Evolutionary conservation across 1,140 invertebrate species (phyloP), one percentile per base, ranked within the genome.

Genomic region (Battus philenor): DNA sequence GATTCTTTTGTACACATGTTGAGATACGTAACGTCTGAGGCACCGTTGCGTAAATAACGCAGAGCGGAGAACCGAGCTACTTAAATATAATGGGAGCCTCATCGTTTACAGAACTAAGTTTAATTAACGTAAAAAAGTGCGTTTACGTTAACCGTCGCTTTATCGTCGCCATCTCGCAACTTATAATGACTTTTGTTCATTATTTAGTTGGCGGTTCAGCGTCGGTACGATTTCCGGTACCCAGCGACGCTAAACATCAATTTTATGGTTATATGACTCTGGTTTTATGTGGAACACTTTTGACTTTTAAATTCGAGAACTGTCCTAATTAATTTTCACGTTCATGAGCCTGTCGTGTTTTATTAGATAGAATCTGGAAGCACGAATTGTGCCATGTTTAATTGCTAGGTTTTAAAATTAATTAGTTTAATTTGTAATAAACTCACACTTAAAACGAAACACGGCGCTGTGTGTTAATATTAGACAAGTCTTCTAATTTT

Each of bases 101-200:
- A 74, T 78, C 73, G 71, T 81, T 83, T 81, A 83, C 73, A 77
- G 67, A 71, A 76, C 68, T 80, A 71, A 71, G 79, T 79, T 83
- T 83, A 83, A 83, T 83, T 83, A 83, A 83, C 73, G 77, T 83
- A 79, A 83, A 82, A 76, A 79, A 78, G 75, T 67, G 64, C 75
- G 68, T 79, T 81, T 83, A 78, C 69, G 73, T 55, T 71, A 73
- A 68, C 68, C 68, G 69, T 50, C 54, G 53, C 26, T 61, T 81
- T 81, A 82, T 82, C 78, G 59, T 51, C 38, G 24, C 62, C 58
- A 79, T 79, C 73, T 78, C 52, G 67, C 65, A 68, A 67, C 60
- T 75, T 79, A 76, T 79, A 76, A 80, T 81, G 64, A 81, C 71
- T 79, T 70, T 76, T 75, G 71, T 78, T 81, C 75, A 76, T 80